These are phyloP conservation scores for Brachionus manjavacas DNA, from an alignment of 1,140 invertebrate species.

Conservation along the genomic window DNA sequence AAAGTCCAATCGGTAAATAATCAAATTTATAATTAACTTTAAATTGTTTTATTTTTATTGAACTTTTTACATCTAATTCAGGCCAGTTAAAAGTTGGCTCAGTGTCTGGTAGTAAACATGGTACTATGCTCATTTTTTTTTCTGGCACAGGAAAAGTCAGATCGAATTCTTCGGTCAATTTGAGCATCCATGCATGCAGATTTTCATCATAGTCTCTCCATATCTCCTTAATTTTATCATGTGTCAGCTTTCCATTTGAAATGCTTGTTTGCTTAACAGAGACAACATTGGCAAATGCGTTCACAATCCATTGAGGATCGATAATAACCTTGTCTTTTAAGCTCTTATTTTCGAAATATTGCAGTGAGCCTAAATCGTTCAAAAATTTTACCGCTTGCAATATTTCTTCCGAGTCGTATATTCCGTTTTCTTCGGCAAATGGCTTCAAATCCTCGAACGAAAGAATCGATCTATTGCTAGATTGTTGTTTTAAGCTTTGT, in stretches of 20 bases:
- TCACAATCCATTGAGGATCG: conserved; percentile 57
- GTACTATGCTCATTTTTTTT: conserved; percentile 50
- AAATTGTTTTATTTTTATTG: background rate
- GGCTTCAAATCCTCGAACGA: background rate
- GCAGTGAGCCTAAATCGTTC: conserved; percentile 53
- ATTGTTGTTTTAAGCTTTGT: conserved; percentile 21
- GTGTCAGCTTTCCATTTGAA: conserved; percentile 51
- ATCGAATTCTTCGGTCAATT: conserved; percentile 56
- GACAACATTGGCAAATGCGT: conserved; percentile 56
- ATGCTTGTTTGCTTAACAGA: conserved; percentile 51
- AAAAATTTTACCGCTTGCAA: conserved; percentile 52
- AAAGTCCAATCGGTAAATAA: conserved; percentile 53
- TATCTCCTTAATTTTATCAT: conserved; percentile 48
- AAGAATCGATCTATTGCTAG: no score
- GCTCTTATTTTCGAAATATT: conserved; percentile 54
- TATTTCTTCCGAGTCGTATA: conserved; percentile 45
- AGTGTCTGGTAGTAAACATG: conserved; percentile 51
- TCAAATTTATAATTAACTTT: conserved; percentile 44
- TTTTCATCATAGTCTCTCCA: conserved; percentile 49
- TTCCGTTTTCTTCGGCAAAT: conserved; percentile 22
- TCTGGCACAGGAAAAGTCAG: conserved; percentile 48
- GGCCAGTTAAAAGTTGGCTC: conserved; percentile 46
- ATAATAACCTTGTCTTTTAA: conserved; percentile 51
- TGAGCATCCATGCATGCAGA: conserved; percentile 53
- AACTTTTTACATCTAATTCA: background rate